Base-by-base conservation (phyloP, 2,888 invertebrate species). In the Portevinia maculata region DNA sequence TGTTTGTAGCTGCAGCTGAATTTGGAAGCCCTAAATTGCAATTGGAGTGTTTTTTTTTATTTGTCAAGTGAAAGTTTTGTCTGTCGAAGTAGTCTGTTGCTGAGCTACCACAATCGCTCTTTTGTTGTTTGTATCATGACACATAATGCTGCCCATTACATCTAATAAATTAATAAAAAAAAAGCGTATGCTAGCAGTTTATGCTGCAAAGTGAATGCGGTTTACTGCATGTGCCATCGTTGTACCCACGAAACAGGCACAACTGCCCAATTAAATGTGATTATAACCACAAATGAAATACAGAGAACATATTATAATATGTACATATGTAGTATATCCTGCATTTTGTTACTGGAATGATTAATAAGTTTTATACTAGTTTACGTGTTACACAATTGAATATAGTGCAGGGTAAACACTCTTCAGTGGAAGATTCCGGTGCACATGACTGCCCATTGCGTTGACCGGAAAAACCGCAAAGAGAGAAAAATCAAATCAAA, bases 331-430 rank as follows among this genome's bases (percentile, higher is more conserved):
- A 5, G 24, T 28, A 32, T 55, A 70, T 48, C 11, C 46, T 15
- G 60, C 50, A 70, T 65, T 44, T 76, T 70, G 64, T 70, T 46
- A 32, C 28, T 50, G 8, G 15, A 60, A 60, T 78, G 78, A 83
- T 83, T 83, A 78, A 78, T 78, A 62, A 53, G 60, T 67, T 65
- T 73, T 73, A 48, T 75, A 50, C 34, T 48, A 39, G 28, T 34
- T 5, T 9, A 17, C 15, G 37, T 41, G 60, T 57, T 67, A 71
- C 55, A 67, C 30, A 73, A 83, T 83, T 78, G 67, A 83, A 83
- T 67, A 67, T 57, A 78, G 78, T 78, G 83, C 78, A 44, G 78
- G 65, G 76, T 81, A 78, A 78, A 55, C 76, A 76, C 76, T 64
- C 57, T 70, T 46, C 76, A 44, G 19, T 55, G 9, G 44, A 28